A percentile compares a stretch with the other conserved stretches of the same genome.
Evolutionary conservation across 2,797 vertebrate genomes (phyloP).

Genomic region (Eospalax fontanierii): DNA sequence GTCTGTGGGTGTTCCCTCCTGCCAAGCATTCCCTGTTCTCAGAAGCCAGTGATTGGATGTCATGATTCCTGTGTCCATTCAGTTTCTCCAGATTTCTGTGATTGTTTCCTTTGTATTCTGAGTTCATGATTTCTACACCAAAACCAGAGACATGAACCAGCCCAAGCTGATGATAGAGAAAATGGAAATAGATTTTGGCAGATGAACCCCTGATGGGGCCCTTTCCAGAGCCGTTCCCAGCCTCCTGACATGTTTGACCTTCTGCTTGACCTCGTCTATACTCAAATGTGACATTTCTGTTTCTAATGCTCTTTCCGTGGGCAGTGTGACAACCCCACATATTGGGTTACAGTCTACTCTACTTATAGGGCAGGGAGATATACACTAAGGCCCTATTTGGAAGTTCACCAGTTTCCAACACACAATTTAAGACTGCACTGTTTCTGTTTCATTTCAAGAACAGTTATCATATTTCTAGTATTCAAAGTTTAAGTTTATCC

Average conservation of each 20-base stretch:
- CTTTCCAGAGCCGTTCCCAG: too few species aligned
- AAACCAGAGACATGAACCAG: not conserved
- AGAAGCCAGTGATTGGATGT: too few species aligned
- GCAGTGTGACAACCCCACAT: rapidly evolving
- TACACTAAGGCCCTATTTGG: rapidly evolving
- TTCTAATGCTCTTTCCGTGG: not conserved
- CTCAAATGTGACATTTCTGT: not conserved
- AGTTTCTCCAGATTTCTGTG: rapidly evolving
- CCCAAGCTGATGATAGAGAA: not conserved
- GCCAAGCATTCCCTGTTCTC: not conserved
- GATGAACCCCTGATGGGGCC: rapidly evolving
- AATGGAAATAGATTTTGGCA: too few species aligned
- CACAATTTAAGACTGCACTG: not conserved
- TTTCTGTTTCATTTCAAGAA: not conserved
- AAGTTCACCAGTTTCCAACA: not conserved
- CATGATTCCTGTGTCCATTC: not conserved
- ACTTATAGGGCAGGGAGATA: too few species aligned
- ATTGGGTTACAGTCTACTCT: rapidly evolving
- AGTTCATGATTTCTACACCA: not conserved
- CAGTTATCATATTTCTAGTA: too few species aligned
- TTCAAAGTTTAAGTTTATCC: not conserved
- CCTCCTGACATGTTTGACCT: rapidly evolving
- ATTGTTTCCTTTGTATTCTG: not conserved
- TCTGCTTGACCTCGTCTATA: not conserved
- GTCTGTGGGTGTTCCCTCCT: not conserved